phyloP scores from a whole-genome alignment of 2,797 vertebrate genomes.

The Notoglanidium macrostoma region DNA sequence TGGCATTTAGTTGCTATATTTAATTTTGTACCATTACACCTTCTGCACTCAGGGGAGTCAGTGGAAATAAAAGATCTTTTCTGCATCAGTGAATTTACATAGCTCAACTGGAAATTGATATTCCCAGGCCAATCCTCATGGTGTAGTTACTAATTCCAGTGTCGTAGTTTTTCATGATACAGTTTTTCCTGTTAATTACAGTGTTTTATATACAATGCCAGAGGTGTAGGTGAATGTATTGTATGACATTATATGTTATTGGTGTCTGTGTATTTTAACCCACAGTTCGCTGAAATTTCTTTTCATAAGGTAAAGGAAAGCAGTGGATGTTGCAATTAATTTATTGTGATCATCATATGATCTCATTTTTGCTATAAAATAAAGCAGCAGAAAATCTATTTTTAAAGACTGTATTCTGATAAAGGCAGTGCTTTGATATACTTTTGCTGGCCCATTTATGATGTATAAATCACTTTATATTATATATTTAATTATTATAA shows the following conservation, averaged over 20 bases:
- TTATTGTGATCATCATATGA: background rate
- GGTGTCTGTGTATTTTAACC: background rate
- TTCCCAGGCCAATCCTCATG: background rate
- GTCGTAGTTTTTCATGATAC: background rate
- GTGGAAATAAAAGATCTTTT: constrained; percentile 47
- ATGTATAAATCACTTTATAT: background rate
- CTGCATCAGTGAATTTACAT: constrained; percentile 50
- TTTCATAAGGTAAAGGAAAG: background rate
- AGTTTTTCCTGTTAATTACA: background rate
- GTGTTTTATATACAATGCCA: background rate
- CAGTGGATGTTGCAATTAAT: background rate
- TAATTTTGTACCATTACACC: background rate
- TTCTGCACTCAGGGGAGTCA: constrained; percentile 56
- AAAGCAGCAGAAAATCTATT: background rate
- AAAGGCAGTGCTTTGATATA: background rate
- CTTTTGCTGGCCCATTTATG: background rate
- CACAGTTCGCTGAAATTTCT: background rate
- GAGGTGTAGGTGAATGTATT: background rate
- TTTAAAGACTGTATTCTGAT: background rate
- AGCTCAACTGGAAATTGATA: constrained; percentile 16
- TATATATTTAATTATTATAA: constrained; percentile 20
- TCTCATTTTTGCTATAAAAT: background rate
- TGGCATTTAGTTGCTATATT: background rate
- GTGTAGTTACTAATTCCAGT: background rate
- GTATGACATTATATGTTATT: background rate